Percentiles rank a stretch among this genome's conserved stretches.
These are phyloP conservation scores for Cyrtorhinus lividipennis DNA, from an alignment of 1,140 invertebrate genomes.

Conservation along the genomic window DNA sequence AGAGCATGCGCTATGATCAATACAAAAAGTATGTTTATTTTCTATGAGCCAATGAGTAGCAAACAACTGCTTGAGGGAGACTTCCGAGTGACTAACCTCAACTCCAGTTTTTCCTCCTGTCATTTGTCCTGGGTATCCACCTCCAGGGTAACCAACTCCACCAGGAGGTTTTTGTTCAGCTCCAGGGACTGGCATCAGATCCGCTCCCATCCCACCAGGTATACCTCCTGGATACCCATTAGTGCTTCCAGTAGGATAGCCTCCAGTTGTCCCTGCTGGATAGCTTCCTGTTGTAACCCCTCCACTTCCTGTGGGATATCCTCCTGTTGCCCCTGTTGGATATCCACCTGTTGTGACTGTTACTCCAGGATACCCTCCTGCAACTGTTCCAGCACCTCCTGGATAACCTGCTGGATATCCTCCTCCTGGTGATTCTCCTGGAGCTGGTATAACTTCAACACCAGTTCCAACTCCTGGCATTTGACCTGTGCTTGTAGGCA, in stretches of 20 bases:
- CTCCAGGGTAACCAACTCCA: neutral
- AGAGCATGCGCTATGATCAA: no score
- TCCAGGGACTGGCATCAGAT: conserved; percentile 17
- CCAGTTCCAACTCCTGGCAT: neutral
- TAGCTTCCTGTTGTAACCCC: conserved; percentile 17
- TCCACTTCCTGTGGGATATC: conserved; percentile 9
- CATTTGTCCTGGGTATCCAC: conserved; percentile 19
- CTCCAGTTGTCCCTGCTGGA: conserved; percentile 21
- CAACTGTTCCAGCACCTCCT: conserved; percentile 12
- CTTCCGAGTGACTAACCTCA: no score
- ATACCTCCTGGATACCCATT: conserved; percentile 11
- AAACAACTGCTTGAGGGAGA: no score
- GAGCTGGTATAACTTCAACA: neutral
- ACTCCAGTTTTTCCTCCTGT: no score
- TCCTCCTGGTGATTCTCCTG: conserved; percentile 6
- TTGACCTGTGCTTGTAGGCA: neutral
- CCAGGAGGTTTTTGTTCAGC: conserved; percentile 11
- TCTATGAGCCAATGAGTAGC: no score
- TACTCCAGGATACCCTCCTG: conserved; percentile 16
- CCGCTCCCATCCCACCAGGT: conserved; percentile 15
- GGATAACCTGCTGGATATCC: conserved; percentile 11
- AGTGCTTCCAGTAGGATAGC: conserved; percentile 3
- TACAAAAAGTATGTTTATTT: no score
- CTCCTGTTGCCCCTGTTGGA: conserved; percentile 17
- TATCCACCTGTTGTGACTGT: conserved; percentile 15